Conservation (phyloP, 2,113 vertebrate genomes). For the Dermatemys mawii region DNA sequence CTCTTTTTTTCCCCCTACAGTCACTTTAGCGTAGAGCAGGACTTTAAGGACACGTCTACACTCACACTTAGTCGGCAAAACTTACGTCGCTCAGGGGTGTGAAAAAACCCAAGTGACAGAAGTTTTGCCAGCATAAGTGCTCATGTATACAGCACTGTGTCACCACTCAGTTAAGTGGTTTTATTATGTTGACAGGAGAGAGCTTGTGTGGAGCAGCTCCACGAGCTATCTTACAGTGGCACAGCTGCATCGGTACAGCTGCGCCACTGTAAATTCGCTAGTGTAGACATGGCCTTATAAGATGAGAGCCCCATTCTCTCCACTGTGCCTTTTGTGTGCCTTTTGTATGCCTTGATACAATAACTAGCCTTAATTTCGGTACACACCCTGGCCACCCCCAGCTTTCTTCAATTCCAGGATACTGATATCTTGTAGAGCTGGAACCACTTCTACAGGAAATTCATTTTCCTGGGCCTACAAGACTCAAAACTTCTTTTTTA, state of each 20-base stretch:
- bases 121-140: no score
- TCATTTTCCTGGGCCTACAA: not conserved
- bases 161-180: no score
- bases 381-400: slow-evolving; percentile 26
- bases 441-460: not conserved
- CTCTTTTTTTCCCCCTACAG: not conserved
- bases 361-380: slow-evolving; percentile 10
- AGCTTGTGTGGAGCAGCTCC: no score
- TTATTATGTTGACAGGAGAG: no score
- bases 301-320: not conserved
- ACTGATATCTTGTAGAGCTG: slow-evolving; percentile 1
- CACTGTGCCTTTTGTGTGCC: not conserved
- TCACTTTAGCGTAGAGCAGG: not conserved
- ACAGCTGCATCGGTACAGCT: no score
- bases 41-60: not conserved
- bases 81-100: no score
- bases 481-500: slow-evolving; percentile 14
- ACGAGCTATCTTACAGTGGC: no score
- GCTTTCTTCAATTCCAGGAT: slow-evolving; percentile 23
- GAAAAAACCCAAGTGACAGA: no score
- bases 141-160: no score
- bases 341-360: not conserved
- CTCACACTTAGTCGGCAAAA: no score
- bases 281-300: not conserved
- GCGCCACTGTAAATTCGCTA: no score